phyloP scores from a whole-genome alignment of 2,113 vertebrate species.

The Channa maculata region DNA sequence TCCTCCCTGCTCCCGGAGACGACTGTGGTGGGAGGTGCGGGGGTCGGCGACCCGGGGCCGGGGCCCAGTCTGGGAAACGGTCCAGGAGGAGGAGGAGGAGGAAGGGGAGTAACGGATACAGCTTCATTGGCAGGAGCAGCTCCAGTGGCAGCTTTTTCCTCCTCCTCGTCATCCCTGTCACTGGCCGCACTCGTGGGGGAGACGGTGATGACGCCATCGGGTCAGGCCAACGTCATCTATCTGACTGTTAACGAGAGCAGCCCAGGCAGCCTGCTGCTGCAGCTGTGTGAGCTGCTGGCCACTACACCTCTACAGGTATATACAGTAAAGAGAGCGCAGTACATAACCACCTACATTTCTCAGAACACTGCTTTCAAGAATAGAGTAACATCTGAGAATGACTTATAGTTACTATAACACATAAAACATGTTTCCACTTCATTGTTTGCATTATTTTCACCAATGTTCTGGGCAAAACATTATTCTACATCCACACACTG shows the following conservation, averaged over 20 bases:
- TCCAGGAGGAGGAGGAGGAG: constrained; percentile 60
- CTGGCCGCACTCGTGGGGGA: constrained; percentile 81
- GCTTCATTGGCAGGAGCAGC: constrained; percentile 56
- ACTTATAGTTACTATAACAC: no score
- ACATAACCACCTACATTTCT: no score
- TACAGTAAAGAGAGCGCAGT: not conserved
- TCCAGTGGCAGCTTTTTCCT: constrained; percentile 64
- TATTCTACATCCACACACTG: no score
- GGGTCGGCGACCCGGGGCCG: constrained; percentile 79
- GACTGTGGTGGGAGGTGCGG: constrained; percentile 73
- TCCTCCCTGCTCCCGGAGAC: constrained; percentile 87
- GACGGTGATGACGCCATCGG: constrained; percentile 86
- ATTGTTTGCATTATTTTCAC: no score
- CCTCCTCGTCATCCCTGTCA: constrained; percentile 64
- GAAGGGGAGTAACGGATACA: constrained; percentile 67
- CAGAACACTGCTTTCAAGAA: no score
- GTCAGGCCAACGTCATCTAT: constrained; percentile 89
- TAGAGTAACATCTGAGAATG: no score
- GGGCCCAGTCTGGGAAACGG: constrained; percentile 67
- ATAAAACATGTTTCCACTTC: no score
- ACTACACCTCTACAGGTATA: constrained; percentile 87
- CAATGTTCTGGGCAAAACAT: no score
- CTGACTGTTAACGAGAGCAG: constrained; percentile 93
- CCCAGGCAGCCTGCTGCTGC: constrained; percentile 91
- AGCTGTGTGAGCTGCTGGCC: constrained; percentile 93